Conservation (phyloP, 2,888 invertebrate genomes). For the Atrina japonica region DNA sequence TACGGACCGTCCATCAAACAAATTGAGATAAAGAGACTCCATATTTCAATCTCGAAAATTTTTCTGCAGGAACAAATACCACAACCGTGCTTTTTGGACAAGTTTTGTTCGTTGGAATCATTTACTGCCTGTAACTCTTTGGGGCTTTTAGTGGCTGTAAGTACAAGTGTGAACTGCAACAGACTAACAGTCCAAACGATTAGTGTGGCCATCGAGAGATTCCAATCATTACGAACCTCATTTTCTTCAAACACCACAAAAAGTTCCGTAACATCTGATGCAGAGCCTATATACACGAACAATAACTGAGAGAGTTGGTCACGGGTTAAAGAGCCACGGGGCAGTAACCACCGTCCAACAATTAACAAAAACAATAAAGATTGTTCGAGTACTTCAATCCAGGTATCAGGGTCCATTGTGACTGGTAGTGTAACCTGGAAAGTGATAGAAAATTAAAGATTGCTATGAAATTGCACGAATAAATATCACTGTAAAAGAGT, state of each 20-base stretch:
- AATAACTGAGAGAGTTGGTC: constrained; percentile 80
- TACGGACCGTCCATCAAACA: constrained; percentile 82
- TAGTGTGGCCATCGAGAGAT: constrained; percentile 71
- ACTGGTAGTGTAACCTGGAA: constrained; percentile 55
- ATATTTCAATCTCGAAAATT: constrained; percentile 75
- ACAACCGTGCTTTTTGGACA: constrained; percentile 11
- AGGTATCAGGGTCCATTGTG: constrained; percentile 58
- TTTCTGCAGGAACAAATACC: constrained; percentile 21
- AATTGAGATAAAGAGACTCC: constrained; percentile 81
- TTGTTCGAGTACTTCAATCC: constrained; percentile 72
- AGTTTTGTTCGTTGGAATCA: constrained; percentile 19
- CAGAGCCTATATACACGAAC: constrained; percentile 80
- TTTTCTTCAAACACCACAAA: constrained; percentile 71
- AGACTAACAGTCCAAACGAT: constrained; percentile 77
- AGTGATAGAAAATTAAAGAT: neutral
- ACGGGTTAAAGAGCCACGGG: constrained; percentile 74
- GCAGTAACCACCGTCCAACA: constrained; percentile 74
- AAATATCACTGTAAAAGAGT: no score
- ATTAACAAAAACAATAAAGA: constrained; percentile 71
- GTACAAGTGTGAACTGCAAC: constrained; percentile 78
- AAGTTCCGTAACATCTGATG: constrained; percentile 75
- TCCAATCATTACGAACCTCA: constrained; percentile 66
- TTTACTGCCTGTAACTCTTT: constrained; percentile 2
- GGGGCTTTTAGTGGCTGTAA: constrained; percentile 69
- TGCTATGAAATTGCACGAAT: no score